Conservation (phyloP, 2,888 invertebrate species). For the Ametastegia equiseti region DNA sequence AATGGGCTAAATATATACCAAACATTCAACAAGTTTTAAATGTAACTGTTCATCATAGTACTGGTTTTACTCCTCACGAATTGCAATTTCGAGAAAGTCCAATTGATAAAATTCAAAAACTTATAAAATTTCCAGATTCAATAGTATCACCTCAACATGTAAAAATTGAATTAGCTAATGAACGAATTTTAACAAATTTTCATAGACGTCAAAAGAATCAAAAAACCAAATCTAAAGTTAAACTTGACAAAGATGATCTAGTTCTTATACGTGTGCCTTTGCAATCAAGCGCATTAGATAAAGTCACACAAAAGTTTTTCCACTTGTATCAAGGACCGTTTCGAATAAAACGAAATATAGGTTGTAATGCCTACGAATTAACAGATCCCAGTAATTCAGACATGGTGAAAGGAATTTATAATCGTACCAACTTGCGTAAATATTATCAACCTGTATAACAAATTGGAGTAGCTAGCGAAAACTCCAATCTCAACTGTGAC, state of each 20-base stretch:
- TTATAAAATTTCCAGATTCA: not conserved
- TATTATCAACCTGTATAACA: not conserved
- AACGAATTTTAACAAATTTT: constrained; percentile 6
- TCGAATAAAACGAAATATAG: not conserved
- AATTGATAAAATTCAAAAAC: not conserved
- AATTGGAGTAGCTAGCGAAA: not conserved
- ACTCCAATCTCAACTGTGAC: not conserved
- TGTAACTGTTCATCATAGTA: constrained; percentile 24
- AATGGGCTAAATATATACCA: constrained; percentile 40
- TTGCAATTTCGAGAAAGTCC: constrained; percentile 14
- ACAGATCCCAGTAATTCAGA: not conserved
- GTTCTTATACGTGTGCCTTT: constrained; percentile 43
- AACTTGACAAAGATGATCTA: constrained; percentile 12
- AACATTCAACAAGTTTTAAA: constrained; percentile 25
- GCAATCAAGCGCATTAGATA: constrained; percentile 20
- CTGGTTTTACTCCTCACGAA: constrained; percentile 27
- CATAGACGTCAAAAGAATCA: not conserved
- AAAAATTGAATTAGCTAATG: not conserved
- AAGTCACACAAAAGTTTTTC: constrained; percentile 33
- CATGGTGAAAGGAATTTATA: not conserved
- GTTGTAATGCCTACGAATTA: constrained; percentile 18
- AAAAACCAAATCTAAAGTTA: not conserved
- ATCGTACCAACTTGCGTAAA: not conserved
- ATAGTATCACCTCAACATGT: not conserved
- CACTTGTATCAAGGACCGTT: constrained; percentile 47